Base-by-base conservation (phyloP, 2,797 vertebrate genomes). In the Dryobates pubescens region DNA sequence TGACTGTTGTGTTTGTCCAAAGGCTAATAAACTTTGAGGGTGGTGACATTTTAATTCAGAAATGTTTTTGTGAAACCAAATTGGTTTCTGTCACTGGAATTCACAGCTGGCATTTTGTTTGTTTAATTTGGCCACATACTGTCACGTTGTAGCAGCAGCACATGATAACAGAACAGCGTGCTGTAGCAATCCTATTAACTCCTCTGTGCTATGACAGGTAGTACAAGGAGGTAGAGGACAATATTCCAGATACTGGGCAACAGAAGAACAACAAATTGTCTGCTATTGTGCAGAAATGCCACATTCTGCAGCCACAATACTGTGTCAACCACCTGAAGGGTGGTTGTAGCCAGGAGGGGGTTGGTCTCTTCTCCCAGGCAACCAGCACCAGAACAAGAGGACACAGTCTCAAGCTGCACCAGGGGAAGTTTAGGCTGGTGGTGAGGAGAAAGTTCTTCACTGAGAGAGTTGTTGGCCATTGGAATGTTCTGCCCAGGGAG, bases 11-110 rank as follows among this genome's bases (percentile, higher is more conserved):
- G 24, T n/a, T 6, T 26, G 45, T 89, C 67, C 63, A 73, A 63
- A 77, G 72, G 78, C 72, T 79, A 82, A 82, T 80, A 73, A 56
- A n/a, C 53, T 89, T 51, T 54, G 63, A 85, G 63, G 34, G 30
- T 75, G 41, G 27, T 90, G 75, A 85, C 53, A 45, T 89, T 94
- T 94, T 93, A 23, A 53, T 74, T 94, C 81, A 87, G 65, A 91
- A 87, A 75, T 57, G 53, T 70, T 84, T 83, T 87, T 82, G 72
- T 59, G 72, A 92, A 94, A 77, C 9, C 34, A 64, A 61, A 23
- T 85, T 80, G 19, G 9, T 74, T 90, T 89, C 59, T 92, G 70
- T 90, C 32, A 54, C 51, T 85, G 75, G 58, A 87, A 92, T 80
- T 88, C 43, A 47, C 8, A 9, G 43, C 6, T 18, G 71, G 59